Conservation (phyloP, 2,113 vertebrate genomes). For the Tringa solitaria region DNA sequence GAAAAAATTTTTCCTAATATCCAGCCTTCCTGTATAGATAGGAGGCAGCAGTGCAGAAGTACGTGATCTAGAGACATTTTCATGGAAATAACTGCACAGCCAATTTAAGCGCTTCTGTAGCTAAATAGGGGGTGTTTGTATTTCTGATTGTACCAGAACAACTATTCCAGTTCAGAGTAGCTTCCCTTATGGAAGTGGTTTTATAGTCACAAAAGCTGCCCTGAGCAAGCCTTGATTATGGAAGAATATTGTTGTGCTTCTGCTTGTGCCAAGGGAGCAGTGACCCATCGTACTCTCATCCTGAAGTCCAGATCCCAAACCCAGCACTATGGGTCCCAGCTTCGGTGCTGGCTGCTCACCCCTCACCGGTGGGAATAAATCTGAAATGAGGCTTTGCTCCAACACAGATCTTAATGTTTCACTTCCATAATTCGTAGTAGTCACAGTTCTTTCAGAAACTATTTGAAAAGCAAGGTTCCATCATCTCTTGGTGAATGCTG, state of each 20-base stretch:
- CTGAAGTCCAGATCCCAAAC: neutral
- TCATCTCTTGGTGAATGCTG: neutral
- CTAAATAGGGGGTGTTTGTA: neutral
- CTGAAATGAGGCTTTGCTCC: neutral
- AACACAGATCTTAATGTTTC: neutral
- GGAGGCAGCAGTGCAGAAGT: neutral
- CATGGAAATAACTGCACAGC: neutral
- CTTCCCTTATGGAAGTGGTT: neutral
- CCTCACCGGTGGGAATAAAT: neutral
- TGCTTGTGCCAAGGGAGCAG: neutral
- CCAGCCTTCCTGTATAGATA: neutral
- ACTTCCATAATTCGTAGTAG: neutral
- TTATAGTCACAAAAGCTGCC: neutral
- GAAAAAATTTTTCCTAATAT: no score
- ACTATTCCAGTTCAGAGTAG: neutral
- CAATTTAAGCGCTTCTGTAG: neutral
- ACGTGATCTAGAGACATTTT: neutral
- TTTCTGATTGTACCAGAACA: neutral
- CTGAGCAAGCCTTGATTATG: neutral
- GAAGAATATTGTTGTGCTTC: neutral
- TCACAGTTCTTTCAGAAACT: neutral
- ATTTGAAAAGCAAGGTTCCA: neutral
- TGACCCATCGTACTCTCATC: accelerated
- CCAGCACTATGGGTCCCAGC: neutral
- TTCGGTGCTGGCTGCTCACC: neutral